Evolutionary conservation across 2,888 invertebrate genomes (phyloP).

Genomic region (Timema cristinae): DNA sequence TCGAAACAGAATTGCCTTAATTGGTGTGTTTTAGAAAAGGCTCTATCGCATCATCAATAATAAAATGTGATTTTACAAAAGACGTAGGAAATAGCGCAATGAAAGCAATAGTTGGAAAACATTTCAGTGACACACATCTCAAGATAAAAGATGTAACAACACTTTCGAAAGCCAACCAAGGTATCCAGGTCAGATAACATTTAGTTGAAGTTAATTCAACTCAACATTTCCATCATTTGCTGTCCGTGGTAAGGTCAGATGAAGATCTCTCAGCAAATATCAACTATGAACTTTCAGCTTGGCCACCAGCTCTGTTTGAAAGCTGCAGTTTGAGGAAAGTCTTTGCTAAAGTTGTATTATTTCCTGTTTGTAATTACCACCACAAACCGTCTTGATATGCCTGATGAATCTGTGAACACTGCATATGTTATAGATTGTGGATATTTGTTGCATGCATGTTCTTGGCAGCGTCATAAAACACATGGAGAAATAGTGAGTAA

Average conservation of each 20-base stretch:
- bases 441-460: not conserved
- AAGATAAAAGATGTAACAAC: no score
- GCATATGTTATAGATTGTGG: not conserved
- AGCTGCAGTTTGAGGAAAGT: not conserved
- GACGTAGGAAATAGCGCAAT: not conserved
- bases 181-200: no score
- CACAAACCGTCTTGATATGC: not conserved
- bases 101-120: not conserved
- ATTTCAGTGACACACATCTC: not conserved
- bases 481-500: not conserved
- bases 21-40: not conserved
- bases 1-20: not conserved
- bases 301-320: not conserved
- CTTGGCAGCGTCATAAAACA: not conserved
- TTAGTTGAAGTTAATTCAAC: not conserved
- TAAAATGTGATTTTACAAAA: not conserved
- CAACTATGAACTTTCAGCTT: not conserved
- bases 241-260: not conserved
- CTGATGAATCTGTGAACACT: not conserved
- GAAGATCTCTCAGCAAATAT: not conserved
- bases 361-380: not conserved
- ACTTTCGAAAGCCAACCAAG: no score
- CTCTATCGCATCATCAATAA: not conserved
- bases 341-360: not conserved
- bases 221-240: not conserved